Evolutionary conservation across 92 coral and sea anemone genomes (phyloP), one percentile per base, ranked within the genome.

Genomic region (Actinernus sp.): DNA sequence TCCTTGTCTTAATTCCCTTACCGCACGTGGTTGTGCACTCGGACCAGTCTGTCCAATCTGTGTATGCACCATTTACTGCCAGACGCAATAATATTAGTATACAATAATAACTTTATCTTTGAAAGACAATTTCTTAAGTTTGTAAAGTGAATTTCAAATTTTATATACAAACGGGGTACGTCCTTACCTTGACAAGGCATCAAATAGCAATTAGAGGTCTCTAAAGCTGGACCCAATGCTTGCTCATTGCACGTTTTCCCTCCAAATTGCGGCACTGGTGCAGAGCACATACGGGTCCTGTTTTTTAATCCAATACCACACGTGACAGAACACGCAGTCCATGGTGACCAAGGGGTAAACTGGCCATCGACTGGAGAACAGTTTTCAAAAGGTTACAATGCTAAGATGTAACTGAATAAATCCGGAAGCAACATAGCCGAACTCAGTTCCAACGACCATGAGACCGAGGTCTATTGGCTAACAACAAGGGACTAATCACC

Each of bases 191-290:
- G 97, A 53, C 99, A 95, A 2, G 99, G 99, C 65, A 79, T 89
- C 63, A 87, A 65, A 31, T 91, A 83, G 43, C 99, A 95, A 61
- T 75, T 78, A 2, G 91, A 82, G 0, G 79, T 53, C 67, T 91
- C 97, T 41, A 61, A 45, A 33, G 65, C 78, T 1, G 99, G 83
- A 1, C 97, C 99, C 81, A 87, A 68, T 51, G 43, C 90, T 68
- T 90, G 97, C 86, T 90, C 97, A 13, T 92, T 50, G 71, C 99
- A 95, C 4, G 97, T 75, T 44, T 91, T 83, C 43, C 99, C 99
- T 49, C 99, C 99, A 68, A 74, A 89, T 43, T 82, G 81, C 1
- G 99, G 86, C 16, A 77, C 70, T 25, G 99, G 99, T 1, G 88
- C 88, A 2, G 69, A 68, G 58, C 99, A 95, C 32, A 71, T 39